Conservation (phyloP, 2,113 vertebrate species). For the Lagenorhynchus albirostris region DNA sequence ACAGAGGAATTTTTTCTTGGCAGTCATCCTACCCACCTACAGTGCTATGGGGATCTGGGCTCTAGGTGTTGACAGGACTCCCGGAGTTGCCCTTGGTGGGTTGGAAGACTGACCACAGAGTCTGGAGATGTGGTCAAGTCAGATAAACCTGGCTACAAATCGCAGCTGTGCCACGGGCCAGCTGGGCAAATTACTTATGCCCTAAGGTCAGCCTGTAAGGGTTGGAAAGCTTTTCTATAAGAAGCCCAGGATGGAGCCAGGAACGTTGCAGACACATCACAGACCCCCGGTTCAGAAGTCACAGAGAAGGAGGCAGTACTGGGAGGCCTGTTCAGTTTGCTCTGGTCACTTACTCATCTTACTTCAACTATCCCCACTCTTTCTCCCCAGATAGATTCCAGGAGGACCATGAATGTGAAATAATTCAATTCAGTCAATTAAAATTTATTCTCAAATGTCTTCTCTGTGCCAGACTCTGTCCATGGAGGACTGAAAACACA, state of each 20-base stretch:
- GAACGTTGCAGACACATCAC: neutral
- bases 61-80: neutral
- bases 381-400: neutral
- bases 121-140: neutral
- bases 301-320: neutral
- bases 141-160: neutral
- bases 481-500: neutral
- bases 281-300: neutral
- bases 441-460: neutral
- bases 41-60: neutral
- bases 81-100: neutral
- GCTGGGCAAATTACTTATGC: neutral
- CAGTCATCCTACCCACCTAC: neutral
- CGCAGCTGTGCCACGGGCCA: neutral
- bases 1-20: neutral
- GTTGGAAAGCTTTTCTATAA: neutral
- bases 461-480: neutral
- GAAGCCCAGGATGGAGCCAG: neutral
- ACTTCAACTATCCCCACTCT: neutral
- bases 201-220: neutral
- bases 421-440: neutral
- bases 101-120: neutral
- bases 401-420: neutral
- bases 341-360: neutral
- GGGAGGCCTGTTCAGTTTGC: neutral